Conservation (phyloP, 2,888 invertebrate species). For the Erebia ligea region DNA sequence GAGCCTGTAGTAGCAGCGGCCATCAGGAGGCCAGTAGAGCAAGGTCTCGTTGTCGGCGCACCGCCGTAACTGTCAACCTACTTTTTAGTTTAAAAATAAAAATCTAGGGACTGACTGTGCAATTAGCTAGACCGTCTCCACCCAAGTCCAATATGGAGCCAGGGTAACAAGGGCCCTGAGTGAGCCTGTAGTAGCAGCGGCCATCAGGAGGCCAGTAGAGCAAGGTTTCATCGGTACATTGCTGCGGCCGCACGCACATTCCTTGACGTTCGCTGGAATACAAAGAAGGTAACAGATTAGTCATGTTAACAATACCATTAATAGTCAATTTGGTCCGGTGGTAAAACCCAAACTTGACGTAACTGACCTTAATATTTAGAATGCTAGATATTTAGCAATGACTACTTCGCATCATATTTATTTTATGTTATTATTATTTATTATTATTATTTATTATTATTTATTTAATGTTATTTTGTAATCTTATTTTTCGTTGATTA, state of each 20-base stretch:
- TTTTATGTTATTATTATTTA: no score
- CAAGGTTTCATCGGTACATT: conserved; percentile 85
- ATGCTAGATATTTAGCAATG: background rate
- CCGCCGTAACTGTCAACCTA: conserved; percentile 26
- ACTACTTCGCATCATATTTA: no score
- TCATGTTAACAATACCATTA: conserved; percentile 19
- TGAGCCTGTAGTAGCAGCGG: conserved; percentile 88
- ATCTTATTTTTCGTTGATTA: no score
- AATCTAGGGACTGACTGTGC: conserved; percentile 72
- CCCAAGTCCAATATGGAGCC: conserved; percentile 87
- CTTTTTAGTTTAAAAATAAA: no score
- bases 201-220: conserved; percentile 90
- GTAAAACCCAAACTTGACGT: background rate
- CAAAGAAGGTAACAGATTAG: conserved; percentile 16
- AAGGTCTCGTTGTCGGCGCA: conserved; percentile 73
- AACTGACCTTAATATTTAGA: background rate
- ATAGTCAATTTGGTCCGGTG: background rate
- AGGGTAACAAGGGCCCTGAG: conserved; percentile 89
- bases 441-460: no score
- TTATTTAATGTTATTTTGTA: no score
- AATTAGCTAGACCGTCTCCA: conserved; percentile 85
- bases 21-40: conserved; percentile 90
- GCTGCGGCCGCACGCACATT: conserved; percentile 86
- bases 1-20: conserved; percentile 87
- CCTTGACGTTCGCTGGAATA: conserved; percentile 84